Percentiles rank a stretch among this genome's conserved stretches.
Evolutionary conservation across 2,113 vertebrate genomes (phyloP).

Genomic region (Bujurquina vittata): DNA sequence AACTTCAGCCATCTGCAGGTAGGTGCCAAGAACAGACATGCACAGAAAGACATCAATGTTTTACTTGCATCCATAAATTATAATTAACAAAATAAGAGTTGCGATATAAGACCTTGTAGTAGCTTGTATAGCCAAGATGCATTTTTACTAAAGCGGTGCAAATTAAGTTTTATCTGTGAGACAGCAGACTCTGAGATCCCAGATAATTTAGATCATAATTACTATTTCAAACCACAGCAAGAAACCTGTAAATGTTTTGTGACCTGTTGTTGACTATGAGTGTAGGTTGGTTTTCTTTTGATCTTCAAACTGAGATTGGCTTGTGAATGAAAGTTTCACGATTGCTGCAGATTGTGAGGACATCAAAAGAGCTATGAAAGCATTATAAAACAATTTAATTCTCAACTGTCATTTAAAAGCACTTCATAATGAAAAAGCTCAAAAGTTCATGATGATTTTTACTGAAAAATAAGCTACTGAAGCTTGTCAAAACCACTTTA

Average conservation of each 20-base stretch:
- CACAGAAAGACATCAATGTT: background rate
- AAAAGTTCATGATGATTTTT: background rate
- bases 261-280: background rate
- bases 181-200: background rate
- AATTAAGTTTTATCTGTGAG: background rate
- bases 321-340: background rate
- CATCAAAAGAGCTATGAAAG: background rate
- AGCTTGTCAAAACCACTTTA: background rate
- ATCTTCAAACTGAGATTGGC: background rate
- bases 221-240: background rate
- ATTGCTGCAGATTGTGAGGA: background rate
- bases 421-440: background rate
- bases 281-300: background rate
- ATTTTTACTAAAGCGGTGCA: background rate
- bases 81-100: background rate
- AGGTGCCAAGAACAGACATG: background rate
- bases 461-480: background rate
- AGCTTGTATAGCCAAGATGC: background rate
- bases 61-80: background rate
- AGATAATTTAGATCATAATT: background rate
- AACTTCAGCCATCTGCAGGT: constrained; percentile 90
- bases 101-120: background rate
- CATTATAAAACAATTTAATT: background rate
- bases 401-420: background rate
- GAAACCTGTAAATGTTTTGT: background rate